Conservation (phyloP, 2,113 vertebrate species). For the Cryptomyrus ogoouensis region DNA sequence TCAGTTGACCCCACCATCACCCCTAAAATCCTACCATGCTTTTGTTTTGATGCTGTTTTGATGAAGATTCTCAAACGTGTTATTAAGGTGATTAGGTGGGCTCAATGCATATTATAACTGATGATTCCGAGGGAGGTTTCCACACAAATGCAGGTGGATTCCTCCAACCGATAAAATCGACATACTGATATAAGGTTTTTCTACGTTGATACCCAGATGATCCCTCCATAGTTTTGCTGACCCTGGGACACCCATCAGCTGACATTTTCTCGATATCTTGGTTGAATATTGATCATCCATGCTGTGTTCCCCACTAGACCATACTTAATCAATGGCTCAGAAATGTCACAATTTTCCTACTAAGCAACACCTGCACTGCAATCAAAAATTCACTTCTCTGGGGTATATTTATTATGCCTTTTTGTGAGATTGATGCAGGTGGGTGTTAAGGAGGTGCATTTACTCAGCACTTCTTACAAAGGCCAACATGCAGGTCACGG, state of each 20-base stretch:
- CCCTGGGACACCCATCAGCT: not conserved
- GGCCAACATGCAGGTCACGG: not conserved
- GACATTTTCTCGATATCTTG: not conserved
- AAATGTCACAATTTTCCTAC: conserved; percentile 5
- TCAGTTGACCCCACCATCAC: not conserved
- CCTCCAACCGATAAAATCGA: conserved; percentile 1
- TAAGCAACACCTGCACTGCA: not conserved
- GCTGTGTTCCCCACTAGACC: not conserved
- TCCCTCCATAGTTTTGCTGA: not conserved
- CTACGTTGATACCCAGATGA: not conserved
- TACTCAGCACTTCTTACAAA: not conserved
- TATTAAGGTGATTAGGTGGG: conserved; percentile 3
- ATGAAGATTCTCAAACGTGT: not conserved
- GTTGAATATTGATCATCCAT: conserved; percentile 10
- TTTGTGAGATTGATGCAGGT: not conserved
- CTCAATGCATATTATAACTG: not conserved
- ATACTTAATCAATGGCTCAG: conserved; percentile 6
- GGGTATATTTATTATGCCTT: not conserved
- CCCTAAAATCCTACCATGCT: not conserved
- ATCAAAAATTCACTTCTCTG: not conserved
- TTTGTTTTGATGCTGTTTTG: not conserved
- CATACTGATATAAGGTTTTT: not conserved
- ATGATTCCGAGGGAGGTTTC: not conserved
- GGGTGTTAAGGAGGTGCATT: not conserved
- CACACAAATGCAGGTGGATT: not conserved